A percentile compares a stretch with the other conserved stretches of the same genome.
Conservation (phyloP, 2,797 vertebrate genomes). For the Rachycentron canadum region DNA sequence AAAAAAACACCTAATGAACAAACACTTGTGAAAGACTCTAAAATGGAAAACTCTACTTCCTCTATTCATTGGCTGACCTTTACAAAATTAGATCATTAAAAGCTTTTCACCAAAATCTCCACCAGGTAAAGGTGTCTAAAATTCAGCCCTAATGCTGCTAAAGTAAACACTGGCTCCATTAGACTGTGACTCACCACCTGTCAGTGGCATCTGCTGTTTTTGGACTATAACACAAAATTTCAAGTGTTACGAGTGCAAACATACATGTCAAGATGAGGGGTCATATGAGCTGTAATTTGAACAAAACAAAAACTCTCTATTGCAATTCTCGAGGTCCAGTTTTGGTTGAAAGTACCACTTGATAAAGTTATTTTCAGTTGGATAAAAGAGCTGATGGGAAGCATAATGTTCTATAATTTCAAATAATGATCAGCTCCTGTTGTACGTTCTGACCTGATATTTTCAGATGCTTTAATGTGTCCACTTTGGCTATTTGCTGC, state of each 20-base stretch:
- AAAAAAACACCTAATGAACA: background rate
- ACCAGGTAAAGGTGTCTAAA: constrained; percentile 13
- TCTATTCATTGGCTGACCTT: background rate
- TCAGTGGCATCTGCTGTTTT: constrained; percentile 26
- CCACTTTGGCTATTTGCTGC: constrained; percentile 42
- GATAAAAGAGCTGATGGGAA: constrained; percentile 53
- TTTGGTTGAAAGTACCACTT: constrained; percentile 55
- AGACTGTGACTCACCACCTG: background rate
- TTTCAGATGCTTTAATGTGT: constrained; percentile 48
- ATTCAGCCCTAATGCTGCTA: constrained; percentile 25
- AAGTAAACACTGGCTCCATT: constrained; percentile 26
- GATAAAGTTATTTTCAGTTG: constrained; percentile 49
- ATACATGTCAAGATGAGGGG: constrained; percentile 9
- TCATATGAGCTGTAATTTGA: constrained; percentile 32
- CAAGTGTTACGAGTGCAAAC: constrained; percentile 8
- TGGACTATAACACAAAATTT: constrained; percentile 14
- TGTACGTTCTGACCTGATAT: constrained; percentile 43
- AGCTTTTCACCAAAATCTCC: background rate
- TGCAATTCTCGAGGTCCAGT: constrained; percentile 36
- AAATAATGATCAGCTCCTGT: constrained; percentile 58
- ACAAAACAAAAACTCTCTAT: constrained; percentile 49
- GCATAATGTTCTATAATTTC: constrained; percentile 61
- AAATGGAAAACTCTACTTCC: background rate
- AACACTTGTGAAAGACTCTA: background rate
- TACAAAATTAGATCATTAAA: background rate